These are phyloP conservation scores for Octodon degus DNA, from an alignment of 2,113 vertebrate genomes.

Conservation along the genomic window DNA sequence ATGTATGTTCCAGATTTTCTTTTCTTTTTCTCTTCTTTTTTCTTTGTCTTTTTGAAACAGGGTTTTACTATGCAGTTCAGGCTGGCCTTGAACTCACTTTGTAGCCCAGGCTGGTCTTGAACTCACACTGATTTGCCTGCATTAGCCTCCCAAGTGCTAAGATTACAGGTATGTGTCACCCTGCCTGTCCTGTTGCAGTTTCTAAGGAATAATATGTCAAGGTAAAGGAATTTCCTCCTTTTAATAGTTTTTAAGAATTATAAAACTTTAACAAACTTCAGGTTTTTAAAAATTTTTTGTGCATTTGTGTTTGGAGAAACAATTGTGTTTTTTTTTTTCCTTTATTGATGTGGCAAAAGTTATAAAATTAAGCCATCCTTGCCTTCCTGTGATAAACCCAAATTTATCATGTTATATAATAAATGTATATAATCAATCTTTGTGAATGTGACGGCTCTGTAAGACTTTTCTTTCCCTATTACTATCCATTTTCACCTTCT, in stretches of 20 bases:
- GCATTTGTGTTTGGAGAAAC: background rate
- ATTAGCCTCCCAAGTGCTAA: background rate
- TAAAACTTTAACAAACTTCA: background rate
- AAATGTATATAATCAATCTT: background rate
- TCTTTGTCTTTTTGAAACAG: background rate
- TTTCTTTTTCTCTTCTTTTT: background rate
- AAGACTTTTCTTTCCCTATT: background rate
- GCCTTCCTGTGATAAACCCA: background rate
- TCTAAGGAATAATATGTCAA: background rate
- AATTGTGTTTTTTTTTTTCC: background rate
- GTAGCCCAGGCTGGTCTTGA: background rate
- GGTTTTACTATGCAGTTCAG: background rate
- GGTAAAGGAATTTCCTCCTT: background rate
- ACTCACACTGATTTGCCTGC: background rate
- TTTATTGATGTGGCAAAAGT: background rate
- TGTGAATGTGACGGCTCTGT: background rate
- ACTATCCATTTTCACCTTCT: background rate
- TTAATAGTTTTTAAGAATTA: background rate
- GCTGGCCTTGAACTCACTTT: background rate
- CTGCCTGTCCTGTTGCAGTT: background rate
- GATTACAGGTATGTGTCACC: background rate
- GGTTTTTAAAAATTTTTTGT: background rate
- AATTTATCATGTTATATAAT: background rate
- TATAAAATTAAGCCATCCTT: background rate
- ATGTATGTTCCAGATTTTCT: background rate